Base-by-base conservation (phyloP, 2,888 invertebrate genomes). In the Cephalotes varians region DNA sequence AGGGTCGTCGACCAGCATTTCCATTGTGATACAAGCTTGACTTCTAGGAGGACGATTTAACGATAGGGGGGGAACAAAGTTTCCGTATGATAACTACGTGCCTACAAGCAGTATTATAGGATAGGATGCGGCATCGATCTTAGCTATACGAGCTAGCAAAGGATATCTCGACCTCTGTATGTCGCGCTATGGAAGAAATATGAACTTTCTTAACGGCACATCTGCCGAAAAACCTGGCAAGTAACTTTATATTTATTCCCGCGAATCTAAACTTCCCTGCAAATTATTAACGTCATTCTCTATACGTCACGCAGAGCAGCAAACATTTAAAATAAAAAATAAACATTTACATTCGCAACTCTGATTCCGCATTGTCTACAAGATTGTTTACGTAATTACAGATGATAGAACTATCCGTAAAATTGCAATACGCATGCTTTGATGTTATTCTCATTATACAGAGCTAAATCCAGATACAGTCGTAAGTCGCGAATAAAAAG, bases 401-500 rank as follows among this genome's bases (percentile, higher is more conserved):
- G 5, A 18, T 34, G 56, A 56, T 25, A 71, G 2, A 49, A 54
- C 2, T n/a, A 21, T 47, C 31, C 9, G 31, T 10, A n/a, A 76
- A 65, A 37, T 56, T 21, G 28, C 3, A n/a, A n/a, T 21, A 28
- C 72, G 28, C 7, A 51, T 10, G 67, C 65, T 72, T 56, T 47
- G 44, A 64, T 58, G 31, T 85, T 72, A 65, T 73, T 81, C 79
- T 88, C 85, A 83, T 90, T 87, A 86, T 85, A 83, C 85, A 69
- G 86, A 74, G 72, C 74, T 83, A 15, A 79, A 71, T 82, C 72
- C 84, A 64, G 69, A 73, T 64, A 76, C 88, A 90, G 82, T 89
- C 85, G 64, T 21, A 82, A 74, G 79, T 62, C 54, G 60, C 86
- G 82, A 82, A 71, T 84, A 88, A 88, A 88, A 90, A 89, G 84